Evolutionary conservation across 2,888 invertebrate species (phyloP).

Genomic region (Hemithea aestivaria): DNA sequence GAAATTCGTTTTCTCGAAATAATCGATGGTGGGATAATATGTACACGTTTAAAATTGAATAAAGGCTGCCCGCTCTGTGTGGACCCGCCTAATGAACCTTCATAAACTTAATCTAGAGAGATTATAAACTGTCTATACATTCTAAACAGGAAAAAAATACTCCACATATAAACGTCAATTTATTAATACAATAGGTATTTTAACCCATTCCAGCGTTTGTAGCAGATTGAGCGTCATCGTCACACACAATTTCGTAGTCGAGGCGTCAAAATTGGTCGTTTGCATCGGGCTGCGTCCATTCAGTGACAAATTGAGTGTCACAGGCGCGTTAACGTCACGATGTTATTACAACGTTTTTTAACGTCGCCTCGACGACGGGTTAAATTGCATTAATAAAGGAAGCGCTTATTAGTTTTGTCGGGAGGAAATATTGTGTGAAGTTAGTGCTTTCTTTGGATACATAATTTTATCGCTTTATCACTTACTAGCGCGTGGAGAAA

Average conservation of each 20-base stretch:
- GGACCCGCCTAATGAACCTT: no score
- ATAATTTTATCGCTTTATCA: not conserved
- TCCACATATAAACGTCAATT: no score
- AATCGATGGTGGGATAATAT: no score
- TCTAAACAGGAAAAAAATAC: no score
- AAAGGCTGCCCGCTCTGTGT: no score
- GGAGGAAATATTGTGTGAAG: constrained; percentile 5
- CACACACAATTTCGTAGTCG: constrained; percentile 10
- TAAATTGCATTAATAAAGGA: constrained; percentile 34
- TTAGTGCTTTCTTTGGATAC: not conserved
- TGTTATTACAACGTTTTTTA: constrained; percentile 50
- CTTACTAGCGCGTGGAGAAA: no score
- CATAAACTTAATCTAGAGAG: no score
- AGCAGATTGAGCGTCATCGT: constrained; percentile 3
- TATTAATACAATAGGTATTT: no score
- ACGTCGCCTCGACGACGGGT: constrained; percentile 30
- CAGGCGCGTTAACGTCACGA: constrained; percentile 35
- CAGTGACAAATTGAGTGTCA: constrained; percentile 62
- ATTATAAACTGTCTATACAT: no score
- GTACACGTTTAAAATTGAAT: no score
- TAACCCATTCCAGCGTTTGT: not conserved
- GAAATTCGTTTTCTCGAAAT: no score
- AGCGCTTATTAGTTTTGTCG: constrained; percentile 23
- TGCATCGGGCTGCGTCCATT: constrained; percentile 11
- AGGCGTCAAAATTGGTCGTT: constrained; percentile 17